These are phyloP conservation scores for Petrocephalus schoutedeni DNA, from an alignment of 2,797 vertebrate species.

Conservation along the genomic window DNA sequence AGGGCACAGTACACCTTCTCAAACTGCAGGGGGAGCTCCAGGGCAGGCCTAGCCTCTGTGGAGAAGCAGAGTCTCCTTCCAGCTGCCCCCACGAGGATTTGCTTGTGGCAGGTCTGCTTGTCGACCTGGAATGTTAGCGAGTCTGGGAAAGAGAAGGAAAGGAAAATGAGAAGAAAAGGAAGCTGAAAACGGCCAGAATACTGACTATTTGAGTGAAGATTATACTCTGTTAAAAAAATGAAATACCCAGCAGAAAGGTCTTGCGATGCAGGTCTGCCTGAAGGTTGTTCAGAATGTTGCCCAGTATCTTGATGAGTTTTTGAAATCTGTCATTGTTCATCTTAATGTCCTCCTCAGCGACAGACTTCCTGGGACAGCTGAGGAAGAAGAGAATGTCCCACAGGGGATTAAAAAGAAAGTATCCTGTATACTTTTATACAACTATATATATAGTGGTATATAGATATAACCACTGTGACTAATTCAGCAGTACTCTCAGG, in stretches of 20 bases:
- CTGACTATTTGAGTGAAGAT: neutral
- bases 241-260: slow-evolving; percentile 56
- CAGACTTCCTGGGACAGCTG: slow-evolving; percentile 52
- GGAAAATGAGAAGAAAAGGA: neutral
- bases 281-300: slow-evolving; percentile 53
- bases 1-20: slow-evolving; percentile 61
- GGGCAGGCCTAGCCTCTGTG: neutral
- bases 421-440: neutral
- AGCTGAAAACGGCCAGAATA: neutral
- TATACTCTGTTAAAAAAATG: neutral
- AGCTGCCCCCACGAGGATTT: slow-evolving; percentile 46
- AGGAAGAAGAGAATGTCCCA: neutral
- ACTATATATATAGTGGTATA: no score
- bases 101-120: slow-evolving; percentile 51
- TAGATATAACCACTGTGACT: neutral
- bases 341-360: slow-evolving; percentile 47
- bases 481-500: neutral
- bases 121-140: slow-evolving; percentile 48
- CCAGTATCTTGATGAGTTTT: slow-evolving; percentile 53
- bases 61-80: slow-evolving; percentile 47
- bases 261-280: slow-evolving; percentile 60
- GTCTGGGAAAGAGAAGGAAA: slow-evolving; percentile 43
- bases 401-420: neutral
- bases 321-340: slow-evolving; percentile 56
- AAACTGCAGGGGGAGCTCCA: slow-evolving; percentile 57